Conservation (phyloP, 2,797 vertebrate species). For the Arremon brunneinucha region DNA sequence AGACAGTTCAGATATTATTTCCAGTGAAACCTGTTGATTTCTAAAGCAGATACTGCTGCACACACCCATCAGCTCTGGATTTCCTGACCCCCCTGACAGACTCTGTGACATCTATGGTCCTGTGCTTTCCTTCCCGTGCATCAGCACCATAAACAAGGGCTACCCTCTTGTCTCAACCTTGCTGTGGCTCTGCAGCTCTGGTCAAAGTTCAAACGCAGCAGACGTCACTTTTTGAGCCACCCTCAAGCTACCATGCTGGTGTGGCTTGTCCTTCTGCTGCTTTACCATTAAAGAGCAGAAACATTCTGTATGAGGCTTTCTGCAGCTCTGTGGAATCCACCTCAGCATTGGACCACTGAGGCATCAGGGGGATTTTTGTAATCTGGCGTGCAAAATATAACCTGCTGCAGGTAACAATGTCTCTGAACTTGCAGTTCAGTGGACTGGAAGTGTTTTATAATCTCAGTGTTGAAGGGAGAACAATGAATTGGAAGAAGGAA, state of each 20-base stretch:
- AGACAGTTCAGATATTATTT: neutral
- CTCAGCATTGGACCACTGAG: neutral
- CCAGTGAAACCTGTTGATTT: neutral
- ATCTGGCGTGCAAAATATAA: neutral
- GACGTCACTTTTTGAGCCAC: neutral
- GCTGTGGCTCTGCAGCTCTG: neutral
- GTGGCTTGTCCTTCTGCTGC: neutral
- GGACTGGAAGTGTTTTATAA: neutral
- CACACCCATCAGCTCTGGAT: neutral
- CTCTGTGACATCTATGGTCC: rapidly evolving
- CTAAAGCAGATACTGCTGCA: neutral
- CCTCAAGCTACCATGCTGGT: neutral
- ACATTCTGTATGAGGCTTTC: neutral
- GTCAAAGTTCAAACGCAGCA: neutral
- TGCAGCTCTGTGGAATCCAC: neutral
- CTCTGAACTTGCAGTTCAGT: neutral
- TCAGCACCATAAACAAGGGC: neutral
- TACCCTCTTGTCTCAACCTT: rapidly evolving
- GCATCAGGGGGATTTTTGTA: neutral
- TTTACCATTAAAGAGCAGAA: neutral
- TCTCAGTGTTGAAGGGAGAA: neutral
- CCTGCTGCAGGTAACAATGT: neutral
- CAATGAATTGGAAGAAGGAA: neutral
- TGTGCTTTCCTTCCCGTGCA: neutral
- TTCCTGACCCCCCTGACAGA: neutral